Percentiles rank a stretch among this genome's conserved stretches.
These are phyloP conservation scores for Agapornis canus DNA, from an alignment of 2,797 vertebrate genomes.

Conservation along the genomic window DNA sequence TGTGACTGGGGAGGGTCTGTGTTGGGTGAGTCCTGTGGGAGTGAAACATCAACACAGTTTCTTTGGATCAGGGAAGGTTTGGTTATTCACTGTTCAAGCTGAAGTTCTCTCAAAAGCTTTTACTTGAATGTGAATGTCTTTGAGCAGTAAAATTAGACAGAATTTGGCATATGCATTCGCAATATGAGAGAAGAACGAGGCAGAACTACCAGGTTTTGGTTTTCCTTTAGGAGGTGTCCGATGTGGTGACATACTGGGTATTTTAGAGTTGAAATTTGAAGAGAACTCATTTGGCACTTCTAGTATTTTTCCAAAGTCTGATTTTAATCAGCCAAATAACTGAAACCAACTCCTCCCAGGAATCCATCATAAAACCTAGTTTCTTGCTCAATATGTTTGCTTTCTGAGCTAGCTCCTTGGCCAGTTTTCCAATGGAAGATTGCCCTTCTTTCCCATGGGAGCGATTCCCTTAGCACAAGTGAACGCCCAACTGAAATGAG, in stretches of 20 bases:
- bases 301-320: conserved; percentile 24
- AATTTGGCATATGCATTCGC: neutral
- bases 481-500: neutral
- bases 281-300: conserved; percentile 12
- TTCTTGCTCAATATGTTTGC: conserved; percentile 54
- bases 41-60: neutral
- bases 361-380: conserved; percentile 29
- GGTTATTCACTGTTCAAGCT: neutral
- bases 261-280: neutral
- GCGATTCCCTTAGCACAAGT: neutral
- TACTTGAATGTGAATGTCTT: neutral
- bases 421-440: conserved; percentile 21
- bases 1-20: neutral
- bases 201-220: neutral
- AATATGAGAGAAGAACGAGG: neutral
- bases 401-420: conserved; percentile 44
- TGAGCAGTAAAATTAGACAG: neutral
- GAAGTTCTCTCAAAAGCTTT: neutral
- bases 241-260: neutral
- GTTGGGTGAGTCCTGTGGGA: neutral
- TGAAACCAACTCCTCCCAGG: conserved; percentile 59
- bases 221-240: conserved; percentile 1
- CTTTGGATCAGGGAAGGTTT: neutral
- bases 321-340: conserved; percentile 45
- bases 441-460: conserved; percentile 17